Evolutionary conservation across 2,113 vertebrate species (phyloP).

Genomic region (Sceloporus tristichus): DNA sequence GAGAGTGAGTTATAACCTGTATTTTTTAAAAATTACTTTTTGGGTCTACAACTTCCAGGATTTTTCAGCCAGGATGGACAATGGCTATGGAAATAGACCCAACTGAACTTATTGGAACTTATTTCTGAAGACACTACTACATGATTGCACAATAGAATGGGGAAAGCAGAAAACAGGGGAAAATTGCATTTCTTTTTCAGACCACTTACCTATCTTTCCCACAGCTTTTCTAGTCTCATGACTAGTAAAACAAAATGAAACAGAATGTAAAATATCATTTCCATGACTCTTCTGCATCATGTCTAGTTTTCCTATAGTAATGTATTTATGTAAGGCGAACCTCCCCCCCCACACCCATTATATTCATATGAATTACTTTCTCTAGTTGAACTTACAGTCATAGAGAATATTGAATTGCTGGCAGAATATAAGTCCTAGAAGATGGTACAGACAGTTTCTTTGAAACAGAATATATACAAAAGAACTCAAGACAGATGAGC

Average conservation of each 20-base stretch:
- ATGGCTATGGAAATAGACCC: no score
- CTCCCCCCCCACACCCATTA: not conserved
- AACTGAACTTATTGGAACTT: no score
- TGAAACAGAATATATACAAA: constrained; percentile 36
- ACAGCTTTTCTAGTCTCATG: not conserved
- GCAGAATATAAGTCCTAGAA: constrained; percentile 21
- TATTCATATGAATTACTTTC: not conserved
- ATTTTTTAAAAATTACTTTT: no score
- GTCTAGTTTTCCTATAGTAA: not conserved
- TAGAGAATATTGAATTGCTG: constrained; percentile 23
- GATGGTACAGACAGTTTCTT: constrained; percentile 30
- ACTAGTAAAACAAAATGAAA: not conserved
- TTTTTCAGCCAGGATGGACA: no score
- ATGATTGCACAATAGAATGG: not conserved
- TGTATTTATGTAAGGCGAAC: not conserved
- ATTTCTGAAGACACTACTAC: not conserved
- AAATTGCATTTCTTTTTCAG: not conserved
- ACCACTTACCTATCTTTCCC: not conserved
- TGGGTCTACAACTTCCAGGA: no score
- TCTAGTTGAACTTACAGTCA: not conserved
- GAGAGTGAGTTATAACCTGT: no score
- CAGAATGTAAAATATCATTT: not conserved
- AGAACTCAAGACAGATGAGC: constrained; percentile 19
- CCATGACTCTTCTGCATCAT: not conserved
- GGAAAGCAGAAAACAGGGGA: not conserved